phyloP scores from a whole-genome alignment of 2,888 invertebrate genomes.

The Megamerina dolium region DNA sequence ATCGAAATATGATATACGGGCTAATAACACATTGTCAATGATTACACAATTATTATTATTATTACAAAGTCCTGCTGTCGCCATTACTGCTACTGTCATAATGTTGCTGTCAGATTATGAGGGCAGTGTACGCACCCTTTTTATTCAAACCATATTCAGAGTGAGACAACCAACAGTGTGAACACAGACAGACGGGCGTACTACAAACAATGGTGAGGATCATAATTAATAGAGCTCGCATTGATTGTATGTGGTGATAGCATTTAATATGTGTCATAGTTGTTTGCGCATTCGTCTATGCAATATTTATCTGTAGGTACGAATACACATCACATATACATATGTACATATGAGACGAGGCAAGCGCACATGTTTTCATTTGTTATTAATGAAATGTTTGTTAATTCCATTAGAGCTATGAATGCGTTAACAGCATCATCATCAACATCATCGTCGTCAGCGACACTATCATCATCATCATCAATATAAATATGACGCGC shows the following conservation, averaged over 20 bases:
- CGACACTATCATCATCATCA: slow-evolving; percentile 21
- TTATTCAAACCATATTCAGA: slow-evolving; percentile 14
- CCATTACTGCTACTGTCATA: no score
- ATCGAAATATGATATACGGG: no score
- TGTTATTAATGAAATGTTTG: slow-evolving; percentile 47
- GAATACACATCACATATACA: background rate
- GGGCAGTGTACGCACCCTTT: slow-evolving; percentile 24
- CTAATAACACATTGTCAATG: no score
- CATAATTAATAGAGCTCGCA: no score
- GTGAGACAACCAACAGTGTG: no score
- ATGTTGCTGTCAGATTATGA: slow-evolving; percentile 34
- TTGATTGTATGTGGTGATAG: slow-evolving; percentile 19
- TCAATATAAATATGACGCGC: slow-evolving; percentile 24
- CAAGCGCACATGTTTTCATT: slow-evolving; percentile 45
- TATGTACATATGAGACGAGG: slow-evolving; percentile 18
- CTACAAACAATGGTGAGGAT: no score
- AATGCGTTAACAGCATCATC: slow-evolving; percentile 18
- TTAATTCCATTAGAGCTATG: slow-evolving; percentile 39
- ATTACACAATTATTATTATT: no score
- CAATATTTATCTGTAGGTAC: background rate
- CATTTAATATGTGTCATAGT: no score
- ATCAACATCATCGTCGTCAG: slow-evolving; percentile 12
- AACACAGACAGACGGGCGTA: no score
- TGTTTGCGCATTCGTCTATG: slow-evolving; percentile 9
- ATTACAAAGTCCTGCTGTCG: no score